Evolutionary conservation across 2,113 vertebrate species (phyloP), one percentile per base, ranked within the genome.

Genomic region (Poecilia latipinna): DNA sequence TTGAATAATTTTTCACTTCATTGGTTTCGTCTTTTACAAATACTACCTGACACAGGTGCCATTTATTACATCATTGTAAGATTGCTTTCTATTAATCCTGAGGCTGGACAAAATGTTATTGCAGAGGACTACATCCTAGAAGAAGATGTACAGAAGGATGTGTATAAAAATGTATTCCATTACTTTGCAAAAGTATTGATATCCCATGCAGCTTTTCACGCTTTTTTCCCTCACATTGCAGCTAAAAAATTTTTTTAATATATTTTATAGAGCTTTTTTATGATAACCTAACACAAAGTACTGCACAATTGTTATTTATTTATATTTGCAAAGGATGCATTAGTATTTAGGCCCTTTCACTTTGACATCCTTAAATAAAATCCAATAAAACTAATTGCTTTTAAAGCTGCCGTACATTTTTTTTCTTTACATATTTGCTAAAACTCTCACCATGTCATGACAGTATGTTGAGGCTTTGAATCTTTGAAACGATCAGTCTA

Each of bases 1-100:
- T 88, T 78, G 93, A 86, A 83, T 93, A 89, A 89, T 90, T 93
- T 94, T 35, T 54, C 84, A 60, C 90, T 91, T 86, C 74, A 83
- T 68, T 90, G 92, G 68, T 77, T 89, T 81, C 44, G 67, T 85
- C 69, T 75, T 93, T 94, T 91, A 79, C 77, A 32, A 75, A 82
- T 70, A 82, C 90, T 81, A 78, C 67, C 86, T 77, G 88, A 92
- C 74, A 76, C 81, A 79, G 82, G 63, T 83, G 79, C 85, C 78
- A 86, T 88, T 88, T 82, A 85, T 74, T 72, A 63, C 35, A 54
- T 74, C 80, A 85, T 91, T 90, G 82, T 87, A 74, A 73, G 72
- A 87, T 84, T 77, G 72, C 76, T 87, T 88, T 89, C 78, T 86
- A 89, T 63, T 89, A 79, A 84, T 81, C 79, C 77, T 86, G 80